Percentiles rank a stretch among this genome's conserved stretches.
These are phyloP conservation scores for Pleuronectes platessa DNA, from an alignment of 2,113 vertebrate genomes.

Conservation along the genomic window DNA sequence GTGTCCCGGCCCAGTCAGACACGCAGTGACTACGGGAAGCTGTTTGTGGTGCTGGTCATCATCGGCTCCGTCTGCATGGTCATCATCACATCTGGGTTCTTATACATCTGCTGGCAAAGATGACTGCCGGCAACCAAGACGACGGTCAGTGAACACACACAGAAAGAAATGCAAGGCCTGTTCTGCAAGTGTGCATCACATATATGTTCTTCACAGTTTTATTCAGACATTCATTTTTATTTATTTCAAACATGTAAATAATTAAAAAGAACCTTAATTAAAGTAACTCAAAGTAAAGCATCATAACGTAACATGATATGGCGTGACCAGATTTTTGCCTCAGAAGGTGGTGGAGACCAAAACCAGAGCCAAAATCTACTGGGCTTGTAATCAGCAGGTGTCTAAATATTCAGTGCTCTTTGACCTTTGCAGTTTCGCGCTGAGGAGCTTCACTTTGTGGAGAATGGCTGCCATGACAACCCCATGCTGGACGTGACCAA, in stretches of 20 bases:
- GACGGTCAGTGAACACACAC: conserved; percentile 80
- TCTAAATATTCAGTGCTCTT: background rate
- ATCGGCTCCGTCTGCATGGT: conserved; percentile 94
- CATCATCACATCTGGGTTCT: conserved; percentile 92
- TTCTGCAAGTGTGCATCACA: too few relatives aligned
- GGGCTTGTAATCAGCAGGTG: too few relatives aligned
- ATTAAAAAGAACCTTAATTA: too few relatives aligned
- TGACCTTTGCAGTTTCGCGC: conserved; percentile 80
- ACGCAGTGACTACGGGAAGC: conserved; percentile 95
- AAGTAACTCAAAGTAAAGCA: too few relatives aligned
- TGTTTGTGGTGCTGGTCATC: conserved; percentile 95
- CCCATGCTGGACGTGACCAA: conserved; percentile 96
- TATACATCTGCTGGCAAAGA: conserved; percentile 98
- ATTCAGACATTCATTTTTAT: too few relatives aligned
- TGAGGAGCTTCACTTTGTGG: conserved; percentile 95
- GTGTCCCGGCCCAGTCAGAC: conserved; percentile 87
- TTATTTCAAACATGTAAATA: too few relatives aligned
- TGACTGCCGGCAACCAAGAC: conserved; percentile 92
- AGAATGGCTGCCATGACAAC: conserved; percentile 98
- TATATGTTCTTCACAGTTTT: too few relatives aligned
- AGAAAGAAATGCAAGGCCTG: too few relatives aligned
- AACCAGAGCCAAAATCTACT: too few relatives aligned
- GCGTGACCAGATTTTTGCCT: too few relatives aligned
- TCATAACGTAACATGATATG: too few relatives aligned
- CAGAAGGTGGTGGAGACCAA: too few relatives aligned